Evolutionary conservation across 2,113 vertebrate genomes (phyloP), one percentile per base, ranked within the genome.

Genomic region (Lepus americanus): DNA sequence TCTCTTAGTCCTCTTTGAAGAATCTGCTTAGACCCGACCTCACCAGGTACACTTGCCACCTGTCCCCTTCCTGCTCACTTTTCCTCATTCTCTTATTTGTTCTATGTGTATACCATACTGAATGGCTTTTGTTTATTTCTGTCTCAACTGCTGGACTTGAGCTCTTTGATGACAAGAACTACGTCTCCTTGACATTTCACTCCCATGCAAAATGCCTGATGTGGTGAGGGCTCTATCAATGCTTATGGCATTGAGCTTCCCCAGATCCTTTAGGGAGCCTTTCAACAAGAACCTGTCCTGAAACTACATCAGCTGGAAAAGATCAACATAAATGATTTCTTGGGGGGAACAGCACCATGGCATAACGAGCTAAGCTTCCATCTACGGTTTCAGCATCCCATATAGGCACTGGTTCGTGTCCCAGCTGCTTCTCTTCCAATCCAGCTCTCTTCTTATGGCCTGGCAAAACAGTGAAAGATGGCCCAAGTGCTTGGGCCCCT

Each of bases 281-380:
- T 76, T 69, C 39, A 29, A 87, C 59, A 69, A 51, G 39, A 80
- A 53, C 31, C n/a, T 85, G 11, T 69, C 17, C 67, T 95, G 74
- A 93, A 81, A 63, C 19, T 49, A 36, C 8, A 72, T 53, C 27
- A 49, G 4, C 22, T 90, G 81, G 27, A 88, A 94, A 96, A 81
- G 22, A 78, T 19, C 8, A 87, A 78, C 70, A 78, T 44, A 9
- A 44, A 44, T 44, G 44, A 44, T 44, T 44, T 44, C 44, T 44
- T 44, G 44, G 44, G 44, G 44, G 44, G 44, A 36, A 36, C 44
- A 44, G 44, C 44, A 44, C 44, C 44, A 44, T 44, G 5, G 44
- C 44, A 44, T 44, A 44, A 44, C 6, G 6, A 44, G 44, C 44
- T 44, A 44, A 44, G 44, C 44, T 44, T 44, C 44, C 44, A 44